Evolutionary conservation across 2,888 invertebrate genomes (phyloP), one percentile per base, ranked within the genome.

Genomic region (Dynastes maya): DNA sequence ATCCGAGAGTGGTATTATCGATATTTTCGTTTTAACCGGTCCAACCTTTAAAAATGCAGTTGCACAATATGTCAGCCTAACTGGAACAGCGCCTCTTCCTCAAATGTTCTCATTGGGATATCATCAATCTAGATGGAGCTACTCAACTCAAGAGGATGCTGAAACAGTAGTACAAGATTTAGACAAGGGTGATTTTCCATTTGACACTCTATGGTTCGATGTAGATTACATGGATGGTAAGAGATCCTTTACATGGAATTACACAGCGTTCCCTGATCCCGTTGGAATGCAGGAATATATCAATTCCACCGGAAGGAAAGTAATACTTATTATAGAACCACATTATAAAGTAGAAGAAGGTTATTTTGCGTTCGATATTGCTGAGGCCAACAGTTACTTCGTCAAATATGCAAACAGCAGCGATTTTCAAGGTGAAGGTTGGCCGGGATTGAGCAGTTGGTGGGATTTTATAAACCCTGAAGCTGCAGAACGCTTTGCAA

Each of bases 161-260:
- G 91, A 93, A 29, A 90, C 92, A 37, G 96, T 98, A 0, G 92
- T 93, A 80, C 93, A 93, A 6, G 94, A 93, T 82, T 97, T 98
- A 87, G 98, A 99, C 88, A 91, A 91, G 8, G 91, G 96, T 87
- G 96, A 99, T 88, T 94, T 99, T 61, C 98, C 99, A 2, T 91
- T 96, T 89, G 99, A 99, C 88, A 96, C 95, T 0, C 93, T 99
- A 87, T 99, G 99, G 99, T 91, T 99, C 51, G 99, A 99, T 89
- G 98, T 99, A 87, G 99, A 99, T 87, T 97, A 99, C 87, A 98
- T 99, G 0, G 96, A 98, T 87, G 92, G 93, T 72, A 98, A 98
- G 89, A 96, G 95, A 93, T 96, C 99, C 88, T 99, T 99, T 89
- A 98, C 98, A 0, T 99, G 99, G 99, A 98, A 99, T 87, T 88